Conservation (phyloP, 37 sponge, comb jelly and placozoan genomes). For the Beroe ovata region DNA sequence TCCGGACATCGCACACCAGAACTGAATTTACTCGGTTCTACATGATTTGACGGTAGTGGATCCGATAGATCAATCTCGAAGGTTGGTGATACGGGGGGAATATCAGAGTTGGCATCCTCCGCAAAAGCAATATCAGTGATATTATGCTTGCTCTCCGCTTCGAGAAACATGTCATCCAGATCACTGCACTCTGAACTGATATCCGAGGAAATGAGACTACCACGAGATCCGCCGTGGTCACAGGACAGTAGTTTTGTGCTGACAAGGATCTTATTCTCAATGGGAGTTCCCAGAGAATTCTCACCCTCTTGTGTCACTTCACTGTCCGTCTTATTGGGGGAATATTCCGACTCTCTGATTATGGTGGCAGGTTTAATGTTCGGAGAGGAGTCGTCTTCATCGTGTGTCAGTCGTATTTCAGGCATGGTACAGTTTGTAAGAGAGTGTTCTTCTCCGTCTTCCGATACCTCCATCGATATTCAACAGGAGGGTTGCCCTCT, state of each 20-base stretch:
- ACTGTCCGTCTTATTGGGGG: neutral
- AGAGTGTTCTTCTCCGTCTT: too few relatives aligned
- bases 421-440: neutral
- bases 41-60: neutral
- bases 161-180: constrained; percentile 33
- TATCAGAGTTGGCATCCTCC: constrained; percentile 14
- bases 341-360: neutral
- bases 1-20: neutral
- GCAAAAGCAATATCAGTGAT: constrained; percentile 47
- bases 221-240: neutral
- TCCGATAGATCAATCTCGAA: constrained; percentile 43
- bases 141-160: constrained; percentile 4
- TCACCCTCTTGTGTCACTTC: neutral
- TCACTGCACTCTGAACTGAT: constrained; percentile 43
- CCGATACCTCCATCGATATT: neutral
- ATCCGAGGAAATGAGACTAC: constrained; percentile 13
- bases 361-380: constrained; percentile 11
- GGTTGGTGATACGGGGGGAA: neutral
- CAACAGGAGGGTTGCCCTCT: neutral
- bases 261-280: neutral
- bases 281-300: neutral
- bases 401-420: neutral
- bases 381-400: neutral
- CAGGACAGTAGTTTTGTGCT: neutral
- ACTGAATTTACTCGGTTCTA: neutral